Evolutionary conservation across 2,888 invertebrate species (phyloP).

Genomic region (Noctua comes): DNA sequence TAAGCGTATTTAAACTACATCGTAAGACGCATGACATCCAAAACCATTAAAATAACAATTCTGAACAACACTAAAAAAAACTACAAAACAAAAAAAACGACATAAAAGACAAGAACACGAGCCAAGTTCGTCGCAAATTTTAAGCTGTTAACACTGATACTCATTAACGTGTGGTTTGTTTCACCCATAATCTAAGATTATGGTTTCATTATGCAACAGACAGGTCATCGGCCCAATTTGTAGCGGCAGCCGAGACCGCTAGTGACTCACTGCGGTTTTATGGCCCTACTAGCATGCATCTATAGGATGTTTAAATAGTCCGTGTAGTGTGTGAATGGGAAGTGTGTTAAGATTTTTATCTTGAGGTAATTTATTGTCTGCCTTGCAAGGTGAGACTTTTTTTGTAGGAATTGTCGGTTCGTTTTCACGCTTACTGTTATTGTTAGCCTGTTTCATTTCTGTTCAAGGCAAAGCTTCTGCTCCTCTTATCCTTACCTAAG

Average conservation of each 20-base stretch:
- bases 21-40: not conserved
- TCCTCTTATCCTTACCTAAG: not conserved
- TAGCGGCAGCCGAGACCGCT: conserved; percentile 68
- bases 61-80: not conserved
- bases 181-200: conserved; percentile 67
- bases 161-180: conserved; percentile 61
- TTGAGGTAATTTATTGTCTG: conserved; percentile 25
- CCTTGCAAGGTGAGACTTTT: conserved; percentile 21
- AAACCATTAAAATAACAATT: not conserved
- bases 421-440: conserved; percentile 5
- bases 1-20: not conserved
- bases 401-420: not conserved
- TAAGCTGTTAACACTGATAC: conserved; percentile 21
- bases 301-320: conserved; percentile 49
- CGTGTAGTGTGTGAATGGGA: conserved; percentile 45
- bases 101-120: not conserved
- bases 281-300: conserved; percentile 55
- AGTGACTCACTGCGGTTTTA: conserved; percentile 68
- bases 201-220: conserved; percentile 77
- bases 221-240: conserved; percentile 83
- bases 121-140: conserved; percentile 32
- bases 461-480: not conserved
- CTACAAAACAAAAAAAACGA: not conserved
- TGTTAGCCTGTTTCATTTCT: not conserved
- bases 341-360: conserved; percentile 44